Evolutionary conservation across 2,113 vertebrate genomes (phyloP).

Genomic region (Myotis lucifugus): DNA sequence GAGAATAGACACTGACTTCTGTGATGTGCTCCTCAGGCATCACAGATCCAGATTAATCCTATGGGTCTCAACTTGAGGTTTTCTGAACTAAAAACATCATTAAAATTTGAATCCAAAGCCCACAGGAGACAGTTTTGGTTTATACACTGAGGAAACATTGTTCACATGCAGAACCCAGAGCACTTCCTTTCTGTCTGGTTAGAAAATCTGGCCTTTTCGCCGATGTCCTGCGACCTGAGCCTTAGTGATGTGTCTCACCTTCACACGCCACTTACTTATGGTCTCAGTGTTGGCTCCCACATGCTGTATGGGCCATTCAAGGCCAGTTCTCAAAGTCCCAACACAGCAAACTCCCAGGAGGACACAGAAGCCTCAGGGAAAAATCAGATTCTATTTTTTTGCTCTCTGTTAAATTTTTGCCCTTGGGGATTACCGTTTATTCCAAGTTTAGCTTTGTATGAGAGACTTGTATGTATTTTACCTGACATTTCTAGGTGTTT

Average conservation of each 20-base stretch:
- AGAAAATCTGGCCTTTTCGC: neutral
- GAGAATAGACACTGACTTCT: neutral
- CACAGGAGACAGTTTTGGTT: neutral
- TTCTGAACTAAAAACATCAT: neutral
- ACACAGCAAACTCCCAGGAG: neutral
- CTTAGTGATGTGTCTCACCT: neutral
- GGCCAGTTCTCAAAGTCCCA: neutral
- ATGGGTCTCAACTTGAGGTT: neutral
- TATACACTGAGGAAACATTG: neutral
- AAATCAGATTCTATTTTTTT: neutral
- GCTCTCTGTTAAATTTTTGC: neutral
- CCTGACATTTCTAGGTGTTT: neutral
- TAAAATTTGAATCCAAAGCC: neutral
- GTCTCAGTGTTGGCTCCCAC: too few species aligned
- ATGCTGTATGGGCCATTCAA: neutral
- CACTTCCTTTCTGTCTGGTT: neutral
- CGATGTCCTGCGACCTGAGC: neutral
- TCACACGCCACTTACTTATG: too few species aligned
- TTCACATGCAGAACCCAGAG: neutral
- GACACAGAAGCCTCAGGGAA: neutral
- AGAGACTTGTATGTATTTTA: neutral
- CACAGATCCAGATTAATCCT: neutral
- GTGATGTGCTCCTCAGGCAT: neutral
- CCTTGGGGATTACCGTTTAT: neutral
- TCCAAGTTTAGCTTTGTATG: neutral